phyloP scores from a whole-genome alignment of 2,888 invertebrate genomes.

The Cephus nigrinus region DNA sequence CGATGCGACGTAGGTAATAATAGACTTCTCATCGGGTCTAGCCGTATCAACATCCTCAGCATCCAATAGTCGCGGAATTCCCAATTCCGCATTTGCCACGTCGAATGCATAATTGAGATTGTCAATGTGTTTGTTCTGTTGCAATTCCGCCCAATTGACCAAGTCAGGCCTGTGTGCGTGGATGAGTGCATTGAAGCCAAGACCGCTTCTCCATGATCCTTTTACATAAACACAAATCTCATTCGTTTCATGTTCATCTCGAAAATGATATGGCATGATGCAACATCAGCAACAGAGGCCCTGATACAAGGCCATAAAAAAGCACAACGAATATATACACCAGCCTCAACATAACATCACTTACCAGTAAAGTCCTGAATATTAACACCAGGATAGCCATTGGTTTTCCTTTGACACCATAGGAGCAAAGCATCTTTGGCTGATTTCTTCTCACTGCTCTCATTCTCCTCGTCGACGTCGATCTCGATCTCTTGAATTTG shows the following conservation, averaged over 20 bases:
- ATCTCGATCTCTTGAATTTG: conserved; percentile 99
- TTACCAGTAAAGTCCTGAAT: conserved; percentile 85
- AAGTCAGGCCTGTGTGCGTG: conserved; percentile 97
- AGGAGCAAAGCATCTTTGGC: conserved; percentile 97
- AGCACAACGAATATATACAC: neutral
- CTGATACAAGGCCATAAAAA: neutral
- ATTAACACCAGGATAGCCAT: conserved; percentile 90
- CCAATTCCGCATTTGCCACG: conserved; percentile 91
- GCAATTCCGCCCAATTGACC: conserved; percentile 86
- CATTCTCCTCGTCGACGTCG: conserved; percentile 96
- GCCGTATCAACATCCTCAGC: conserved; percentile 97
- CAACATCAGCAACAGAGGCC: neutral
- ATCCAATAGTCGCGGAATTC: conserved; percentile 92
- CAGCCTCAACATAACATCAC: conserved; percentile 7
- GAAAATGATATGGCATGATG: neutral
- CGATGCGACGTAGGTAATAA: conserved; percentile 98
- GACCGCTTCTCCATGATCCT: conserved; percentile 94
- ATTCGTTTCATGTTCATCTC: neutral
- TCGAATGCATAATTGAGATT: conserved; percentile 99
- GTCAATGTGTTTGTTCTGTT: conserved; percentile 86
- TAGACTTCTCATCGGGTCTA: conserved; percentile 97
- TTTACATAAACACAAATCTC: conserved; percentile 2
- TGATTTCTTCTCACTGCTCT: conserved; percentile 97
- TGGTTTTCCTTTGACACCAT: conserved; percentile 99
- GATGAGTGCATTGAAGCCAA: conserved; percentile 98